A percentile compares a stretch with the other conserved stretches of the same genome.
Evolutionary conservation across 2,113 vertebrate genomes (phyloP).

Genomic region (Phylloscopus trochiloides): DNA sequence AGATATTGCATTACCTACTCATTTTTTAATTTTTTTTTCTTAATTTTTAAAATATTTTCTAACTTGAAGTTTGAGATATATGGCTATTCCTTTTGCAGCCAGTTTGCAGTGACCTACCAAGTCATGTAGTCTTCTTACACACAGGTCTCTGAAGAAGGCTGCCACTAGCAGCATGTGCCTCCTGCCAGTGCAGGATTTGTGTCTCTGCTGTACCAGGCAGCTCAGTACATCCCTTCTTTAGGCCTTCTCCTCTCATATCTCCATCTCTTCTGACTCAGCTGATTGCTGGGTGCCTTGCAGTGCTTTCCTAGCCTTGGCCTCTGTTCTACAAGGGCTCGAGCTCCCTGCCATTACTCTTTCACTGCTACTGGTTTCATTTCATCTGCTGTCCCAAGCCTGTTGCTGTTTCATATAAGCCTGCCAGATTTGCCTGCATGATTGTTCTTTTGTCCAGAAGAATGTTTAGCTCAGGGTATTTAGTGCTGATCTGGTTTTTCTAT

Average conservation of each 20-base stretch:
- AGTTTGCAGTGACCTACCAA: neutral
- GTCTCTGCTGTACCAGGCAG: neutral
- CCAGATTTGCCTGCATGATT: conserved; percentile 38
- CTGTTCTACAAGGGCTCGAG: neutral
- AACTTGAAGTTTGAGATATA: neutral
- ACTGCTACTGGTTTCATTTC: conserved; percentile 12
- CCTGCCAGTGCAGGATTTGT: neutral
- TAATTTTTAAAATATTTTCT: neutral
- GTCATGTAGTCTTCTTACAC: fast-evolving
- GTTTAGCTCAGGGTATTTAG: conserved; percentile 48
- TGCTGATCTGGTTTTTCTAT: conserved; percentile 63
- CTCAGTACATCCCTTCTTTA: fast-evolving
- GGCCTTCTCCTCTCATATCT: neutral
- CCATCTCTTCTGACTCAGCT: neutral
- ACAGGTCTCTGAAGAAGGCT: neutral
- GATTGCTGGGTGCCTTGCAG: neutral
- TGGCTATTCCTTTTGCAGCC: neutral
- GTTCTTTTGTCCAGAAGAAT: conserved; percentile 61
- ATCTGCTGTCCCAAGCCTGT: neutral
- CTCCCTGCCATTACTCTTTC: neutral
- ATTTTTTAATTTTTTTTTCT: fast-evolving
- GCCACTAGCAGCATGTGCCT: neutral
- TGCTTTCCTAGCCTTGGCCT: neutral
- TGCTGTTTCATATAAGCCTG: conserved; percentile 28
- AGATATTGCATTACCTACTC: neutral